These are phyloP conservation scores for Callocephalon fimbriatum DNA, from an alignment of 2,113 vertebrate genomes.

Conservation along the genomic window DNA sequence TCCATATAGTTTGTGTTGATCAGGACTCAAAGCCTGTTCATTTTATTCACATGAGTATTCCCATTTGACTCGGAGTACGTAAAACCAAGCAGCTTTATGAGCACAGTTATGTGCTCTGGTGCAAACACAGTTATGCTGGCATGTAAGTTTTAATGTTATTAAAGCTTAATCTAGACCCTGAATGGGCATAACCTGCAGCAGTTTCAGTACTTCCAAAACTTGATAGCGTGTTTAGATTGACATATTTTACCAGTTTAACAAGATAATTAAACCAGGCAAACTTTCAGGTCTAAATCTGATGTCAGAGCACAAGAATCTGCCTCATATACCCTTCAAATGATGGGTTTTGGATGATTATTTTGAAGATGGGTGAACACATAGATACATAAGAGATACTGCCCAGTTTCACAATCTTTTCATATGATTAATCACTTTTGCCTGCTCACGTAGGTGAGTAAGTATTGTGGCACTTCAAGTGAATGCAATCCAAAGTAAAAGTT, in stretches of 20 bases:
- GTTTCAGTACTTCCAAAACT: background rate
- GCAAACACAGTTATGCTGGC: background rate
- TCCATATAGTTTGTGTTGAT: background rate
- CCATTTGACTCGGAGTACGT: background rate
- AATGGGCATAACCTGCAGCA: conserved; percentile 2
- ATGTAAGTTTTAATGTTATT: background rate
- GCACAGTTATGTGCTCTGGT: background rate
- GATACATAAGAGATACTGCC: background rate
- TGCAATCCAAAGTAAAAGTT: background rate
- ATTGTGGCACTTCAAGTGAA: background rate
- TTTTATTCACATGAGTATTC: background rate
- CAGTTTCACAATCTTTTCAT: conserved; percentile 25
- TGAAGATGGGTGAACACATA: background rate
- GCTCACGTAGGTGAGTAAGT: background rate
- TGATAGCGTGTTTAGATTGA: background rate
- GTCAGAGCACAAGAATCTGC: conserved; percentile 25
- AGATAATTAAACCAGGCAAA: conserved; percentile 24
- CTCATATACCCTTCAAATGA: conserved; percentile 3
- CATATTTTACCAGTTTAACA: conserved; percentile 4
- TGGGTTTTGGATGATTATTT: background rate
- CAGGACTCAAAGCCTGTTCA: background rate
- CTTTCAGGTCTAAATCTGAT: conserved; percentile 41
- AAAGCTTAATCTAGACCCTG: background rate
- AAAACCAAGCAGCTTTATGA: background rate
- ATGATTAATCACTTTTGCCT: conserved; percentile 10